These are phyloP conservation scores for Esperia sulphurella DNA, from an alignment of 2,888 invertebrate genomes.

Conservation along the genomic window DNA sequence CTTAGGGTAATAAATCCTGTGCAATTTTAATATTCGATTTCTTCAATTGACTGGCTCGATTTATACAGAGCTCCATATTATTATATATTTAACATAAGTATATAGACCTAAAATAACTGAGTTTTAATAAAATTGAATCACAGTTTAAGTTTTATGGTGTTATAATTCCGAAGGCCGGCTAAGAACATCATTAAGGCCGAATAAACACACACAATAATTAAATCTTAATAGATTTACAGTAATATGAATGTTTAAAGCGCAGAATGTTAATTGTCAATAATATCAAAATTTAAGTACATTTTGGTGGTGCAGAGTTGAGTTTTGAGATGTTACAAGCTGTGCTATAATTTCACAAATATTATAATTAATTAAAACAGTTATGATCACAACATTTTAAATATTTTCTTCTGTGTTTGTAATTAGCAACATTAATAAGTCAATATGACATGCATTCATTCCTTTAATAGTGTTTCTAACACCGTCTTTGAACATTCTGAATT, in stretches of 20 bases:
- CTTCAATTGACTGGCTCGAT: constrained; percentile 36
- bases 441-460: too few species aligned
- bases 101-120: constrained; percentile 28
- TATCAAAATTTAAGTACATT: constrained; percentile 61
- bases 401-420: neutral
- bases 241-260: constrained; percentile 11
- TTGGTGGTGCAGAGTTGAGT: constrained; percentile 21
- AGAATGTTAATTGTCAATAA: constrained; percentile 34
- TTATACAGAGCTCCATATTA: constrained; percentile 11
- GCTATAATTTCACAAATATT: constrained; percentile 11
- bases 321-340: constrained; percentile 20
- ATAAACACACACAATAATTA: constrained; percentile 11
- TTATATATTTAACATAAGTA: constrained; percentile 17
- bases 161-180: constrained; percentile 56
- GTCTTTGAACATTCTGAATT: too few species aligned
- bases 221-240: neutral
- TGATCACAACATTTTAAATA: neutral
- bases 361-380: neutral
- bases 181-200: constrained; percentile 46
- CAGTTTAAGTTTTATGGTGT: constrained; percentile 65
- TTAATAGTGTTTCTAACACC: too few species aligned
- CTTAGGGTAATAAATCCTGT: neutral
- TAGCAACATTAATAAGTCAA: neutral
- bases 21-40: constrained; percentile 16
- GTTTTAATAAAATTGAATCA: constrained; percentile 66